phyloP scores from a whole-genome alignment of 2,888 invertebrate species.

The Leptopilina syphax region DNA sequence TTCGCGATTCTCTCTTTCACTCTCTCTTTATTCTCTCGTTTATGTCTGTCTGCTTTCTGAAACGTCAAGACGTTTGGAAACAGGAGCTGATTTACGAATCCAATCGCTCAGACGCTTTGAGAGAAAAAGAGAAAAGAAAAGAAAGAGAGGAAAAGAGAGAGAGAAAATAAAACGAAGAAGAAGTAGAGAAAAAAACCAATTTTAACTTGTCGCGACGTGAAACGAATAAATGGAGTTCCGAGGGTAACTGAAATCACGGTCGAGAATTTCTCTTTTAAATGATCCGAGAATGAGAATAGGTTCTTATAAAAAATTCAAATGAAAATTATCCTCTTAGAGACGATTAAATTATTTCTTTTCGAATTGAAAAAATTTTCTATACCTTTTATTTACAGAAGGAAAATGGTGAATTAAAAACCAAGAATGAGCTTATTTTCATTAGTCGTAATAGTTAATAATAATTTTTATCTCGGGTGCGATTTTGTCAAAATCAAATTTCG shows the following conservation, averaged over 20 bases:
- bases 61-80: slow-evolving; percentile 37
- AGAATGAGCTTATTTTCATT: too few relatives aligned
- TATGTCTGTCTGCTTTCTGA: slow-evolving; percentile 17
- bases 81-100: slow-evolving; percentile 39
- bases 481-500: too few relatives aligned
- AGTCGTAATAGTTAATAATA: too few relatives aligned
- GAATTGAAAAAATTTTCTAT: too few relatives aligned
- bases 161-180: neutral
- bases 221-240: slow-evolving; percentile 33
- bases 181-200: slow-evolving; percentile 14
- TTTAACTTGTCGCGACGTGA: slow-evolving; percentile 40
- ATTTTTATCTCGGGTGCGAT: too few relatives aligned
- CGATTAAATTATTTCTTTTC: too few relatives aligned
- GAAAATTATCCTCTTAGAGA: too few relatives aligned
- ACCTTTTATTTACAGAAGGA: too few relatives aligned
- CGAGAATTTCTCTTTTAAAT: neutral
- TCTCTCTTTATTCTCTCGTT: neutral
- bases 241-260: slow-evolving; percentile 17
- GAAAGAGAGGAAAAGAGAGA: neutral
- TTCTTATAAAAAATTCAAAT: too few relatives aligned
- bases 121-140: neutral
- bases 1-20: slow-evolving; percentile 18
- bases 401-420: too few relatives aligned
- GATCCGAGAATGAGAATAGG: too few relatives aligned
- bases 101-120: slow-evolving; percentile 29